Evolutionary conservation across 2,797 vertebrate species (phyloP), one percentile per base, ranked within the genome.

Genomic region (Gallirallus australis): DNA sequence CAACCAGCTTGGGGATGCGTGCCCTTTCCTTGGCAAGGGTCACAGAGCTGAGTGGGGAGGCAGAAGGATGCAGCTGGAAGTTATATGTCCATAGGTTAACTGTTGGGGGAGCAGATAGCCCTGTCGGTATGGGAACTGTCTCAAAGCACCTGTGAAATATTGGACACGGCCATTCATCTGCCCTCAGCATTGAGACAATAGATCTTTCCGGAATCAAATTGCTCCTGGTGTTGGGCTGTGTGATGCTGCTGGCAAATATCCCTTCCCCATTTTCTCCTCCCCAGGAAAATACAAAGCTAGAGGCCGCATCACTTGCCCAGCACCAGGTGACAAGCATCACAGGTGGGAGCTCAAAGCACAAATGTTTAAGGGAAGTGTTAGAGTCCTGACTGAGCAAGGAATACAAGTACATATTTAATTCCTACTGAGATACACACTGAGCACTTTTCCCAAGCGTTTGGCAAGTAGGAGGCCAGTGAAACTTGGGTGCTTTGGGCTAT

Each of bases 341-440:
- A 15, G 1, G 0, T 25, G 39, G 48, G 9, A 1, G 25, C 48
- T 42, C 7, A 4, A 75, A 21, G 50, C 4, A 13, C 27, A 27
- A 3, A 3, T 31, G 11, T 11, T 27, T 7, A 61, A 33, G 48
- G 15, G 19, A 25, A 28, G 13, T 6, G 5, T 60, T 23, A 4
- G 12, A 6, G 16, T 64, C 33, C 31, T 0, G 3, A 28, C n/a
- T 37, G 10, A 17, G 20, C 23, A 17, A 28, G n/a, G 64, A 59
- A 15, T 7, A 17, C 9, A 39, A 11, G 5, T 1, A 3, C 0
- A 0, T 7, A 5, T 50, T 45, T 20, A 12, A 45, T 45, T 45
- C 17, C 31, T 20, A 3, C 28, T 4, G 28, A 31, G 24, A 9
- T 31, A 33, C 28, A 15, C 20, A 3, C 28, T 0, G 11, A 71